These are phyloP conservation scores for Drosophila atripex DNA, from an alignment of 2,888 invertebrate species.

Conservation along the genomic window DNA sequence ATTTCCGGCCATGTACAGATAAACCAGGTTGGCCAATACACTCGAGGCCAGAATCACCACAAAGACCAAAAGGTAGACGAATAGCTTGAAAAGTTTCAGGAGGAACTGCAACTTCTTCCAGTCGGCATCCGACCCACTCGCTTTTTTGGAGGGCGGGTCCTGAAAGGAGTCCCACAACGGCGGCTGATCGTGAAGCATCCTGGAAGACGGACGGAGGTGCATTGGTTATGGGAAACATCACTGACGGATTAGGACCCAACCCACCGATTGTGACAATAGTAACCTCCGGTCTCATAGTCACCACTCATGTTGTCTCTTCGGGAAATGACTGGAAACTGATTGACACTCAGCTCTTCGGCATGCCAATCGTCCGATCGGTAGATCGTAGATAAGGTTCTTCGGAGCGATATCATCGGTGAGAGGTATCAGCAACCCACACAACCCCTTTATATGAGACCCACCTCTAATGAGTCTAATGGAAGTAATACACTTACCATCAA, in stretches of 20 bases:
- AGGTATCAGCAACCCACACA: neutral
- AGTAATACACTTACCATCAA: constrained; percentile 21
- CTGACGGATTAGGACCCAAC: constrained; percentile 9
- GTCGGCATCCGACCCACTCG: constrained; percentile 88
- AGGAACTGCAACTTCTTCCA: constrained; percentile 86
- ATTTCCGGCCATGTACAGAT: constrained; percentile 87
- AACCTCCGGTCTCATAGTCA: constrained; percentile 66
- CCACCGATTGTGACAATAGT: constrained; percentile 58
- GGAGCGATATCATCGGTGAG: constrained; percentile 27
- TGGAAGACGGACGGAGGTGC: constrained; percentile 18
- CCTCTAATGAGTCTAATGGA: constrained; percentile 14
- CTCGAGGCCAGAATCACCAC: constrained; percentile 87
- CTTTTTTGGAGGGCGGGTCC: constrained; percentile 88
- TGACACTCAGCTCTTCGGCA: constrained; percentile 20
- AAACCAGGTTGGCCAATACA: constrained; percentile 89
- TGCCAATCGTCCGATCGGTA: constrained; percentile 28
- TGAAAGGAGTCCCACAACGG: constrained; percentile 93
- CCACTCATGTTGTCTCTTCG: constrained; percentile 58
- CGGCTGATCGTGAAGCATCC: constrained; percentile 71
- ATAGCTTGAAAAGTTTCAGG: constrained; percentile 87
- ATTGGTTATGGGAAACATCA: constrained; percentile 4
- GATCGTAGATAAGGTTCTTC: constrained; percentile 45
- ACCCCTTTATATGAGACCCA: constrained; percentile 4
- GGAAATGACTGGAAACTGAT: constrained; percentile 51
- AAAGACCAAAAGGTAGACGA: constrained; percentile 89